Evolutionary conservation across 2,113 vertebrate genomes (phyloP), one percentile per base, ranked within the genome.

Genomic region (Potamarius usumacintae): DNA sequence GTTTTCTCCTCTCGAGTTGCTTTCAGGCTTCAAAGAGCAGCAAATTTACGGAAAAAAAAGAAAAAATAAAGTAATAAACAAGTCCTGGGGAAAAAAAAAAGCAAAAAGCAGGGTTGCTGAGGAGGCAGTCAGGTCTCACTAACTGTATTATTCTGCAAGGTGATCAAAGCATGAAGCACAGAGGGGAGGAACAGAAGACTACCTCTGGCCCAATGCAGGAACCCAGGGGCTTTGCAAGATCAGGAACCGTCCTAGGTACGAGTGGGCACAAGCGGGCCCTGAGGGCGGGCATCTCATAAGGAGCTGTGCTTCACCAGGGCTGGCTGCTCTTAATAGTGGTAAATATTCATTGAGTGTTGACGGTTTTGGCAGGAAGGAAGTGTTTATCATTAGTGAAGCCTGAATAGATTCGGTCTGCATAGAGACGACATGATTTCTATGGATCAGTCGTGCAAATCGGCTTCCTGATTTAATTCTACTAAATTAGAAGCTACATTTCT

Each of bases 1-100:
- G 95, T 96, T 95, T 89, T 89, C 92, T 90, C 86, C 88, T 93
- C 91, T 91, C 92, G 93, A 94, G 92, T 93, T 93, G 94, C 94
- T 94, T 94, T 95, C 93, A 95, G 92, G 94, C 94, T 94, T 95
- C 93, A 96, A 94, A 95, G 94, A 95, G 93, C 93, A 95, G 92
- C 88, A 88, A 85, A 88, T 89, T 84, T 86, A 87, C 90, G 91
- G 91, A 91, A 92, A 93, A 92, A 93, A 78, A 48, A 58, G 60
- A 74, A 74, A 83, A 84, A 84, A 22, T 86, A 82, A 86, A 89
- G 86, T 62, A 82, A 91, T 91, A 86, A 88, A 84, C 78, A 88
- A 53, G 82, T 83, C 78, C 9, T 63, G 14, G 86, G 7, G 22
- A 50, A 48, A 82, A 69, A 82, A 69, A 74, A 76, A 53, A 42